These are phyloP conservation scores for Aviceda subcristata DNA, from an alignment of 2,113 vertebrate species.

Conservation along the genomic window DNA sequence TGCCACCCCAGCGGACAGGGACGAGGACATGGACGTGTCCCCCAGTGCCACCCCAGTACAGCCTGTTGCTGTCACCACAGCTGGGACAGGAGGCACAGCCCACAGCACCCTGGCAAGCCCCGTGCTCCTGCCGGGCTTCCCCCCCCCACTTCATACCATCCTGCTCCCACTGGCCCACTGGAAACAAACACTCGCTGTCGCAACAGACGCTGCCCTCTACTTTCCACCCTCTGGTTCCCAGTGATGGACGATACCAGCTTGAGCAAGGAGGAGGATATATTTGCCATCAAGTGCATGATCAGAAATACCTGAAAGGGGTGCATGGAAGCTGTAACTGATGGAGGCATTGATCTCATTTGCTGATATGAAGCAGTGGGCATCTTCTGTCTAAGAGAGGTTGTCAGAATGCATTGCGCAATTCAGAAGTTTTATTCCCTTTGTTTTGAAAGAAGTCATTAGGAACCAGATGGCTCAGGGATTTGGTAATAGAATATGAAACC, in stretches of 20 bases:
- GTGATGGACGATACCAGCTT: background rate
- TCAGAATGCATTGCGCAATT: constrained; percentile 40
- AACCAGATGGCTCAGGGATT: constrained; percentile 52
- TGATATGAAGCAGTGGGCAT: constrained; percentile 24
- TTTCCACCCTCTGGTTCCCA: background rate
- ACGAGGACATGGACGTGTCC: background rate
- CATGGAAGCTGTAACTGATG: background rate
- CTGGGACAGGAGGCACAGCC: background rate
- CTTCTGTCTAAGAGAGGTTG: constrained; percentile 7
- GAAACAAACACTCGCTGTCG: background rate
- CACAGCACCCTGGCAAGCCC: background rate
- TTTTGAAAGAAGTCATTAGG: constrained; percentile 63
- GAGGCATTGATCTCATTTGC: background rate
- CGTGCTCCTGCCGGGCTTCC: fast-evolving
- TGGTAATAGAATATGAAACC: constrained; percentile 37
- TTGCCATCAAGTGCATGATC: background rate
- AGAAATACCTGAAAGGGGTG: background rate
- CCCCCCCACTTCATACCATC: background rate
- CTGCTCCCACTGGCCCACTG: background rate
- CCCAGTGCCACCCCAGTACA: background rate
- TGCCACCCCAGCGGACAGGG: background rate
- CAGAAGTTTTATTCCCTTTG: constrained; percentile 31
- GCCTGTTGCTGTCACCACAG: background rate
- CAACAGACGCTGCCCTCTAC: background rate
- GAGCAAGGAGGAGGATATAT: background rate